Evolutionary conservation across 2,888 invertebrate species (phyloP).

Genomic region (Euzophera pinguis): DNA sequence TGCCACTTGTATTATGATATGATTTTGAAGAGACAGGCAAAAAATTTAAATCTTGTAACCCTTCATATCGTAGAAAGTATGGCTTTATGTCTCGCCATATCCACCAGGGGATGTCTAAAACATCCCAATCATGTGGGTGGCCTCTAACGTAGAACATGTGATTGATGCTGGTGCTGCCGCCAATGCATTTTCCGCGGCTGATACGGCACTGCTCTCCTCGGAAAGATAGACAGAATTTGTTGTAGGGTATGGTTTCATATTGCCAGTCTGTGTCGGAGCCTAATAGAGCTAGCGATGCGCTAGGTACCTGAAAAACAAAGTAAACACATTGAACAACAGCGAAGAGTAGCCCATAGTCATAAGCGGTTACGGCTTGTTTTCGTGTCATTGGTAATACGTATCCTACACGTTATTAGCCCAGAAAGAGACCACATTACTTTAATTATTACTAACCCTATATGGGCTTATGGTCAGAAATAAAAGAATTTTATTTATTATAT

Average conservation of each 20-base stretch:
- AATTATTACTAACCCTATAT: too few relatives aligned
- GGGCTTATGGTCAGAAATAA: too few relatives aligned
- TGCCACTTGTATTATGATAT: conserved; percentile 51
- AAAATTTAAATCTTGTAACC: conserved; percentile 33
- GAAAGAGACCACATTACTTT: too few relatives aligned
- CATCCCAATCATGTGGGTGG: conserved; percentile 42
- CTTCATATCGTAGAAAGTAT: conserved; percentile 53
- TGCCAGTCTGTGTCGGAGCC: conserved; percentile 48
- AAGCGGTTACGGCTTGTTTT: too few relatives aligned
- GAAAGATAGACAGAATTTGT: conserved; percentile 47
- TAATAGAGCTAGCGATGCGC: conserved; percentile 28
- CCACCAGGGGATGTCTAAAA: conserved; percentile 46
- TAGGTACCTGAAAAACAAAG: conserved; percentile 41
- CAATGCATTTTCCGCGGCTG: conserved; percentile 53
- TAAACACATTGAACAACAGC: conserved; percentile 13
- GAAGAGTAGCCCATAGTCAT: neutral
- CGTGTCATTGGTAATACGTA: too few relatives aligned
- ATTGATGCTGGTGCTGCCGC: conserved; percentile 59
- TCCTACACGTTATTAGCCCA: too few relatives aligned
- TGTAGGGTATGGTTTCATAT: conserved; percentile 46
- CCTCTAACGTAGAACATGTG: conserved; percentile 60
- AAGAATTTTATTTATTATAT: too few relatives aligned
- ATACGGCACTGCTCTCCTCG: conserved; percentile 38
- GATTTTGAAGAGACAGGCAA: conserved; percentile 41
- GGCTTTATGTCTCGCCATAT: conserved; percentile 47